Conservation (phyloP, 2,888 invertebrate genomes). For the Hemistola chrysoprasaria region DNA sequence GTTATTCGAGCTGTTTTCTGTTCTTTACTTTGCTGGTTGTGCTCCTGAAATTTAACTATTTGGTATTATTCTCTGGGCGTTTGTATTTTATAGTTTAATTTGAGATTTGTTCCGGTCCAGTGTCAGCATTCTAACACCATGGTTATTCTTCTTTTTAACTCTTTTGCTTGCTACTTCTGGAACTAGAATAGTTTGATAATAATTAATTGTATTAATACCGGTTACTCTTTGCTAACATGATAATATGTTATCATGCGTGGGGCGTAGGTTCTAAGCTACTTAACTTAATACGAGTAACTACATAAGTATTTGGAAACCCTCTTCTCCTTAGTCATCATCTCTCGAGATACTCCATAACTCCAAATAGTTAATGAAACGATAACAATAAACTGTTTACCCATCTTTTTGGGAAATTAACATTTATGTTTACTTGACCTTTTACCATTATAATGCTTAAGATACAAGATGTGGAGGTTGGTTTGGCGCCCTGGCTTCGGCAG, state of each 20-base stretch:
- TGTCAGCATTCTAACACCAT: no score
- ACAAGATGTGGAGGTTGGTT: conserved; percentile 30
- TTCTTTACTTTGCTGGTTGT: neutral
- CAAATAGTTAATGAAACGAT: conserved; percentile 26
- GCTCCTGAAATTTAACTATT: neutral
- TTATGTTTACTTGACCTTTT: conserved; percentile 37
- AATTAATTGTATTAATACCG: no score
- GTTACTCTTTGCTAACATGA: no score
- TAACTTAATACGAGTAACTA: no score
- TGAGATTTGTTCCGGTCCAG: no score
- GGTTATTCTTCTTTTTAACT: no score
- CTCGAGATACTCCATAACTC: conserved; percentile 5
- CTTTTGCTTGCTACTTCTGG: no score
- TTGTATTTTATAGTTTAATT: no score
- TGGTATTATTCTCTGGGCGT: no score
- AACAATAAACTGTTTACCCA: conserved; percentile 26
- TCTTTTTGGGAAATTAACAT: conserved; percentile 33
- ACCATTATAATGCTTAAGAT: conserved; percentile 30
- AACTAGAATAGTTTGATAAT: no score
- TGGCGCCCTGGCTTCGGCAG: conserved; percentile 17
- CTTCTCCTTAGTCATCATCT: neutral
- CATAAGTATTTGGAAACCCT: conserved; percentile 1
- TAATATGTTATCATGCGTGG: no score
- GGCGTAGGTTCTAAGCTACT: no score
- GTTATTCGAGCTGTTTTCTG: conserved; percentile 17